Evolutionary conservation across 2,113 vertebrate genomes (phyloP).

Genomic region (Myrmophylax atrothorax): DNA sequence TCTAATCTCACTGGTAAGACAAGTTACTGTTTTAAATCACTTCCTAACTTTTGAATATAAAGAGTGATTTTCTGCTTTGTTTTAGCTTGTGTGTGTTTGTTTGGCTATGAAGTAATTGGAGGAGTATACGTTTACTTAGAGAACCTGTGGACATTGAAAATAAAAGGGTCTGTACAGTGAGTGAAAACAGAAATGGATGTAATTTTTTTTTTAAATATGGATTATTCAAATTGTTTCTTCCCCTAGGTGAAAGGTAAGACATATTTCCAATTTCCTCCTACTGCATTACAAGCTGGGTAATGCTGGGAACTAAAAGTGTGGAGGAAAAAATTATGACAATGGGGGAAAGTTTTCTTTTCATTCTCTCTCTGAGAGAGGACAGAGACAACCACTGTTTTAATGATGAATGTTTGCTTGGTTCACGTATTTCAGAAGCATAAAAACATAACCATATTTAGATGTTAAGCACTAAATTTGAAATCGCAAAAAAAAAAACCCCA

Average conservation of each 20-base stretch:
- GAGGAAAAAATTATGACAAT: fast-evolving
- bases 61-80: neutral
- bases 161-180: neutral
- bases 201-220: neutral
- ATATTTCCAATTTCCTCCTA: neutral
- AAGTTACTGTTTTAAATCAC: neutral
- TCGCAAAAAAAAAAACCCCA: neutral
- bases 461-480: neutral
- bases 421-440: neutral
- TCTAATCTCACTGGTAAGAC: neutral
- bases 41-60: neutral
- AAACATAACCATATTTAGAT: neutral
- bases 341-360: neutral
- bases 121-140: neutral
- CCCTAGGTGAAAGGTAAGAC: neutral
- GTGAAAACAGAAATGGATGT: neutral
- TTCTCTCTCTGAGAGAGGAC: neutral
- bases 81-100: neutral
- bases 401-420: neutral
- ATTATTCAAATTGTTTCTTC: neutral
- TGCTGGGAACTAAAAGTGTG: neutral
- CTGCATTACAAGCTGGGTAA: neutral
- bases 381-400: neutral
- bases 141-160: neutral
- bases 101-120: neutral